Percentiles rank a stretch among this genome's conserved stretches.
Evolutionary conservation across 2,797 vertebrate species (phyloP).

Genomic region (Lates japonicus): DNA sequence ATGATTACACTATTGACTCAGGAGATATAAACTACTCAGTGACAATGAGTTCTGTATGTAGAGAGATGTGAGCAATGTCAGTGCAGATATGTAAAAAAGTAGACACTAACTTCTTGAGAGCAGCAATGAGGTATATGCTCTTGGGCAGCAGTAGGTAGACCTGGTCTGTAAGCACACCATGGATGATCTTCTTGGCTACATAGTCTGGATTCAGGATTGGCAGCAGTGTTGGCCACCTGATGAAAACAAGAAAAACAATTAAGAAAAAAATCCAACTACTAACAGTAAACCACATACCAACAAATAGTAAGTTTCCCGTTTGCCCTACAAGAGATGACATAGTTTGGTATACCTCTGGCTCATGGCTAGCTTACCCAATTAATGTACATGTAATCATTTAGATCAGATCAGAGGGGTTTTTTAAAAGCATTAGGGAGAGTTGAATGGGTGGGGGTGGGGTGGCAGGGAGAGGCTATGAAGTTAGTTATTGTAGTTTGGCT

Average conservation of each 20-base stretch:
- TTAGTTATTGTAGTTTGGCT: no score
- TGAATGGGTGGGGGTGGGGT: no score
- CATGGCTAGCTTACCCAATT: no score
- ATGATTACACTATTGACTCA: no score
- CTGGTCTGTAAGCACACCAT: constrained; percentile 88
- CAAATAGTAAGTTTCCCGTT: fast-evolving
- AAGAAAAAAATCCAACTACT: neutral
- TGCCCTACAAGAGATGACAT: neutral
- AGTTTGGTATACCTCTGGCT: no score
- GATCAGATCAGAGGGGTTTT: no score
- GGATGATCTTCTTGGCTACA: constrained; percentile 87
- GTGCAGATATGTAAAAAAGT: neutral
- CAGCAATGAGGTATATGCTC: constrained; percentile 56
- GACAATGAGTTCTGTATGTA: neutral
- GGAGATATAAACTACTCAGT: neutral
- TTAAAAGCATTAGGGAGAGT: no score
- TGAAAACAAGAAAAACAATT: neutral
- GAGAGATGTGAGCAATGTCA: neutral
- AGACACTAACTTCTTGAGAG: constrained; percentile 87
- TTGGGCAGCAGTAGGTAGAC: constrained; percentile 85
- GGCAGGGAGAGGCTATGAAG: no score
- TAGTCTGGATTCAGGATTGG: constrained; percentile 88
- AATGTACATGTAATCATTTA: no score
- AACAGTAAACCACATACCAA: neutral
- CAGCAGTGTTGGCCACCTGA: constrained; percentile 87